Conservation (phyloP, 2,113 vertebrate species). For the Marmota flaviventris region DNA sequence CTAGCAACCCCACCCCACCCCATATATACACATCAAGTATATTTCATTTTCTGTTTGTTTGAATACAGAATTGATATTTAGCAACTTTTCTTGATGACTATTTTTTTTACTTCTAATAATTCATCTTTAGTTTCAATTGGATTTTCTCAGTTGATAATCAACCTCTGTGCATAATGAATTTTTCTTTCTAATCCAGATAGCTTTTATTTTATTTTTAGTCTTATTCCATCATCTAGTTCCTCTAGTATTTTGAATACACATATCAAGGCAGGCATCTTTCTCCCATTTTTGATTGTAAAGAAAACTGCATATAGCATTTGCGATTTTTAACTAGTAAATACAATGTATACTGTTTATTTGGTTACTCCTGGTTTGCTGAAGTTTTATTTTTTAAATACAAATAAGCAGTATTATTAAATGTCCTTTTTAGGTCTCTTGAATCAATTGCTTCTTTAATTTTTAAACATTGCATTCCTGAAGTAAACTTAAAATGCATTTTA, state of each 20-base stretch:
- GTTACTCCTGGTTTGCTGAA: not conserved
- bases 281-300: not conserved
- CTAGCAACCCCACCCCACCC: not conserved
- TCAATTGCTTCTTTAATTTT: not conserved
- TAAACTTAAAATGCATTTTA: no score
- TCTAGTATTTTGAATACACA: not conserved
- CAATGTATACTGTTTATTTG: not conserved
- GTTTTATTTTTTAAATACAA: not conserved
- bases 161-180: not conserved
- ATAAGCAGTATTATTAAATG: not conserved
- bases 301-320: not conserved
- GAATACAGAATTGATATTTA: not conserved
- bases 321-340: not conserved
- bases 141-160: not conserved
- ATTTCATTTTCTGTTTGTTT: not conserved
- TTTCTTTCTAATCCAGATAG: not conserved
- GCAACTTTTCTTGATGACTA: not conserved
- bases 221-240: not conserved
- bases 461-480: not conserved
- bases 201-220: not conserved
- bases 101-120: slow-evolving; percentile 24
- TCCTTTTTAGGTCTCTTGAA: not conserved
- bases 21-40: not conserved
- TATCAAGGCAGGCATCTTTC: not conserved
- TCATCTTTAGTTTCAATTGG: not conserved